Percentiles rank a stretch among this genome's conserved stretches.
phyloP scores from a whole-genome alignment of 30 jellyfish, hydroid and myxozoan genomes.

The Hydractinia echinata region DNA sequence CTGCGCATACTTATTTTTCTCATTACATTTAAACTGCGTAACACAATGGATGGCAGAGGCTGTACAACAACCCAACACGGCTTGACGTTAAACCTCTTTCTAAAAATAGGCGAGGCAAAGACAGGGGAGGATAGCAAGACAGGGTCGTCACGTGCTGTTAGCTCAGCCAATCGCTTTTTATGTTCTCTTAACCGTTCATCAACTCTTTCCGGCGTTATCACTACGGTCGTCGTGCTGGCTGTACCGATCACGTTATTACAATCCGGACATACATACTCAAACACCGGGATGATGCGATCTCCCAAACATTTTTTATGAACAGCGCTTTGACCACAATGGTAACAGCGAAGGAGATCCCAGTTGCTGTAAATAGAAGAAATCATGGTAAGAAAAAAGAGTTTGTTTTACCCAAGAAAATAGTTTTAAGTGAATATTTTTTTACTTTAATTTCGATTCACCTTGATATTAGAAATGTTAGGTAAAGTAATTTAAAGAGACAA shows the following conservation, averaged over 20 bases:
- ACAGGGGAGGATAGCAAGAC: conserved; percentile 28
- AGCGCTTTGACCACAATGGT: conserved; percentile 58
- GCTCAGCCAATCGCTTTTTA: conserved; percentile 18
- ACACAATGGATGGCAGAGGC: not conserved
- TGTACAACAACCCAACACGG: not conserved
- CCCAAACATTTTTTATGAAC: conserved; percentile 40
- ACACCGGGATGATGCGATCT: not conserved
- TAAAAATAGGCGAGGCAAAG: not conserved
- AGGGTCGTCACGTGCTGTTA: conserved; percentile 29
- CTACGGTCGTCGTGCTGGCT: not conserved
- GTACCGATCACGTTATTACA: conserved; percentile 15
- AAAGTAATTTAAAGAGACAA: no score
- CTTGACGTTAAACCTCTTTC: not conserved
- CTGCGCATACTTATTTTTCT: no score
- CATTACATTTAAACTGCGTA: not conserved
- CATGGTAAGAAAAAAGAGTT: no score
- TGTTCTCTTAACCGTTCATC: conserved; percentile 23
- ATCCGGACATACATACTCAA: conserved; percentile 23
- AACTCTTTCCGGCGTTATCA: conserved; percentile 4
- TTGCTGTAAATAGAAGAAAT: conserved; percentile 9
- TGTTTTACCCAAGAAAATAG: no score
- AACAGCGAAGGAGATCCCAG: conserved; percentile 51
- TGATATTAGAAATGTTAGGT: no score
- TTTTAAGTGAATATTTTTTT: no score
- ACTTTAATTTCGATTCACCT: no score